Conservation (phyloP, 2,113 vertebrate genomes). For the Elephantulus edwardii region DNA sequence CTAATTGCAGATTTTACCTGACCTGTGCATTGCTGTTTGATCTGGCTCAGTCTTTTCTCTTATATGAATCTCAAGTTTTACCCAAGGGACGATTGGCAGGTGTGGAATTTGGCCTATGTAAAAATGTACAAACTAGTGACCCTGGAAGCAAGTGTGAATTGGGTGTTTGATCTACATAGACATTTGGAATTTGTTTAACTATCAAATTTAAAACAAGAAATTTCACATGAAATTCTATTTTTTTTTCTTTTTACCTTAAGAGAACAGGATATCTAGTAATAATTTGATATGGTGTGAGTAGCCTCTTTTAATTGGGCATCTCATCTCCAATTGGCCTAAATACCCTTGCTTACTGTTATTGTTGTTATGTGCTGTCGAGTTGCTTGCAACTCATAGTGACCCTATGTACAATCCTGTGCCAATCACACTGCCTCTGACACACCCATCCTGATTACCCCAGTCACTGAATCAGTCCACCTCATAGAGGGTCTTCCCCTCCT, state of each 20-base stretch:
- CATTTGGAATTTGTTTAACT: neutral
- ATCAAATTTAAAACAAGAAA: neutral
- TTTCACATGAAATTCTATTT: neutral
- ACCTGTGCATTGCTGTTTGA: neutral
- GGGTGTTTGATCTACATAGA: neutral
- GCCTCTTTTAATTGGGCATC: neutral
- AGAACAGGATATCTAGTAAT: neutral
- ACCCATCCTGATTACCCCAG: too few relatives aligned
- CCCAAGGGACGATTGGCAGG: neutral
- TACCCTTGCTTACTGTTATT: too few relatives aligned
- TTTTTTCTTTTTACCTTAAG: neutral
- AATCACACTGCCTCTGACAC: too few relatives aligned
- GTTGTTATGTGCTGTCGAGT: too few relatives aligned
- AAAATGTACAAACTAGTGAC: neutral
- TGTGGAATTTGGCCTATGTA: neutral
- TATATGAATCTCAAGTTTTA: neutral
- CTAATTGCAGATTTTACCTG: neutral
- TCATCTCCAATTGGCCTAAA: neutral
- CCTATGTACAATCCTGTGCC: too few relatives aligned
- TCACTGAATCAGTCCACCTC: too few relatives aligned
- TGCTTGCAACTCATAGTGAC: too few relatives aligned
- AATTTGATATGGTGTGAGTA: neutral
- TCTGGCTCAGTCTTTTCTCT: neutral
- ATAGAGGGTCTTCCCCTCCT: too few relatives aligned
- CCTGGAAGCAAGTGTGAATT: neutral